Base-by-base conservation (phyloP, 2,888 invertebrate species). In the Lycocerus yunnanus region DNA sequence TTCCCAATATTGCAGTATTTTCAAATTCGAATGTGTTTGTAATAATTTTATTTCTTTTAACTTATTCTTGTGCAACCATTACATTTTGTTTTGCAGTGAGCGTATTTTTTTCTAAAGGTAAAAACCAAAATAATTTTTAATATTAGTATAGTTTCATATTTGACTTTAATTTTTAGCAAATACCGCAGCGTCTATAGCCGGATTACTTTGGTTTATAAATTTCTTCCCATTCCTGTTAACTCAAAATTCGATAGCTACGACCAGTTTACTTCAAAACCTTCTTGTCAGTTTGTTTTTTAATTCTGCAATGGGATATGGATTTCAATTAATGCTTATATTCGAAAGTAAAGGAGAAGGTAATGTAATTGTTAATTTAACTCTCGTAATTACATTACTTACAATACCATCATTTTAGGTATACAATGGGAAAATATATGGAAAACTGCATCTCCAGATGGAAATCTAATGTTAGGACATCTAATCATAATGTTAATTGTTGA, bases 291-390 rank as follows among this genome's bases (percentile, higher is more conserved):
- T 96, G 5, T 88, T 93, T 68, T 91, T 92, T 18, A 96, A 96
- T 84, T 91, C 93, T 0, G 95, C 93, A 3, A 93, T 96, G 93
- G 91, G 93, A 0, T 93, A 92, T 80, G 95, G 94, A 1, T 92
- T 94, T 73, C 92, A 93, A 83, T 86, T 95, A 9, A 90, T 96
- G 58, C 86, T 94, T 13, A 91, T 91, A 83, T 92, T 90, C 83
- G 95, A 95, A 87, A 91, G 93, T 74, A 90, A 89, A 60, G 93
- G 93, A 79, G 90, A 90, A 82, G 93, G 93, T 90, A 83, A 83
- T 13, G n/a, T 24, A 13, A 13, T 18, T 15, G 8, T 21, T 15
- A 20, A 18, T 18, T 10, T 24, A 4, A 10, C 21, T 24, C 10
- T 24, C 11, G 10, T 10, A 24, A 24, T 24, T 2, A n/a, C n/a